Conservation (phyloP, 2,113 vertebrate genomes). For the Xerus inauris region DNA sequence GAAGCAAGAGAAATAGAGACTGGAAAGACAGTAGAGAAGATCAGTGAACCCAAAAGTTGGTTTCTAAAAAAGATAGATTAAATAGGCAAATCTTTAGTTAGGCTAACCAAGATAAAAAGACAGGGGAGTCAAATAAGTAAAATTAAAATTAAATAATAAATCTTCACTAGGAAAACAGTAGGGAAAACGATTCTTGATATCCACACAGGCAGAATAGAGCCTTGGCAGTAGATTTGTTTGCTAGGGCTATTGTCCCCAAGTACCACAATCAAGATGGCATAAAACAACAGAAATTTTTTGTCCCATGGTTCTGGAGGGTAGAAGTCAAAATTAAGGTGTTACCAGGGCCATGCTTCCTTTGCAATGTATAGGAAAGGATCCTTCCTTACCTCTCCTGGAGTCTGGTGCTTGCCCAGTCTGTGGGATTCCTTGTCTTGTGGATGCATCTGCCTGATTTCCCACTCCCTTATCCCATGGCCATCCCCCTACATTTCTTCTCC, state of each 20-base stretch:
- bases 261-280: not conserved
- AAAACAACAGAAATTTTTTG: too few species aligned
- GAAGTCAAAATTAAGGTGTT: not conserved
- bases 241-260: not conserved
- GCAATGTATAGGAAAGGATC: not conserved
- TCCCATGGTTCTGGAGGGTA: too few species aligned
- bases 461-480: not conserved
- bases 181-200: not conserved
- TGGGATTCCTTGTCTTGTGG: not conserved
- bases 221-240: not conserved
- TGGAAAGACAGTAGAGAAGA: not conserved
- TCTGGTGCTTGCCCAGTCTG: not conserved
- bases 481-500: not conserved
- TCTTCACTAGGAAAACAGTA: not conserved
- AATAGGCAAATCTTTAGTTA: not conserved
- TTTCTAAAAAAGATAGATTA: not conserved
- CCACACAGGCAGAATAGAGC: not conserved
- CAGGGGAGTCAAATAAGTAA: not conserved
- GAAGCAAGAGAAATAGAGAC: not conserved
- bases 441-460: not conserved
- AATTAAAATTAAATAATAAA: not conserved
- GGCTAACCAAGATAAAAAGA: not conserved
- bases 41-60: not conserved
- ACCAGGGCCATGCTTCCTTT: not conserved
- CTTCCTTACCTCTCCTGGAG: not conserved